Base-by-base conservation (phyloP, 2,888 invertebrate species). In the Mechanitis mazaeus region DNA sequence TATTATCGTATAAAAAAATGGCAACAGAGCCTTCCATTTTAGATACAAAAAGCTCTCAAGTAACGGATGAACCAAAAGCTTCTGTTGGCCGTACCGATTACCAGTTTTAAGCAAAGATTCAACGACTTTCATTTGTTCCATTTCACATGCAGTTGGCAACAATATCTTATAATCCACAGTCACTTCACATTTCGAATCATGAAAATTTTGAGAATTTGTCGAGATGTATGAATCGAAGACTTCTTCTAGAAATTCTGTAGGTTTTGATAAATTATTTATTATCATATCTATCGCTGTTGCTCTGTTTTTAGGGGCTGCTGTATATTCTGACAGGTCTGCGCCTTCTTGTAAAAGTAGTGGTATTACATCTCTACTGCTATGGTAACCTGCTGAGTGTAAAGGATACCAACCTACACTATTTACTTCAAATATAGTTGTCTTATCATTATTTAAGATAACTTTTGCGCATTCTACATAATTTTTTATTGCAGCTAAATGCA, bases 351-450 rank as follows among this genome's bases (percentile, higher is more conserved):
- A 72, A 31, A 91, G 71, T 6, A 86, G 61, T 0, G 71, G 72
- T 55, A 93, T 91, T 56, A 92, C 91, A 64, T 93, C 92, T 70
- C 92, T 88, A 66, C 92, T 92, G 1, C 93, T 92, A 67, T 92
- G 87, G 61, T 90, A 87, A 54, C 92, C 91, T 3, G 91, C 91
- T 3, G 86, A 73, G 58, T 91, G 91, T 42, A 91, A 73, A 12
- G 91, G 83, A 66, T 79, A 81, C 83, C 84, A 84, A 3, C 79
- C 79, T 68, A 75, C 77, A 60, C 78, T 79, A 59, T 87, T 85
- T 0, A 87, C 87, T 74, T 88, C 89, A 55, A 87, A 81, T 33
- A 89, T 80, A 3, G 86, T 82, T 0, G 82, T 85, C 61, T 77
- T 84, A 63, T 91, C 89, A 64, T 78, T 79, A 46, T 73, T 76